Evolutionary conservation across 2,888 invertebrate species (phyloP).

Genomic region (Lasioglossum malachurum): DNA sequence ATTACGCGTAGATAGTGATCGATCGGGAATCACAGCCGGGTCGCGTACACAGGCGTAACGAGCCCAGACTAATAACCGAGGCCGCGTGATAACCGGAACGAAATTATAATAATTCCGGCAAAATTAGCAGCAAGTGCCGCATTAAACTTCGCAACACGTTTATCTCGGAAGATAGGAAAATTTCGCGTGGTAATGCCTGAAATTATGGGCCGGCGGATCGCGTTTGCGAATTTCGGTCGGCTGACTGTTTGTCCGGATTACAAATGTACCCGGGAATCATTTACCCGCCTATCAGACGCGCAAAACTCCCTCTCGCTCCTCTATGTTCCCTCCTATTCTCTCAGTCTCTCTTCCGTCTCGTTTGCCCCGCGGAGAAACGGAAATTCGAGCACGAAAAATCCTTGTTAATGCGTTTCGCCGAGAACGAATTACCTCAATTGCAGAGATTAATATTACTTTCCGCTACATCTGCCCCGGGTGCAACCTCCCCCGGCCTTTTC

Average conservation of each 20-base stretch:
- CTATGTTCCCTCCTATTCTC: background rate
- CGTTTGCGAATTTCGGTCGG: slow-evolving; percentile 35
- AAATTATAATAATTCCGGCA: slow-evolving; percentile 56
- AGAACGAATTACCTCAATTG: slow-evolving; percentile 44
- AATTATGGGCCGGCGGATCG: slow-evolving; percentile 52
- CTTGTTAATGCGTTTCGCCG: slow-evolving; percentile 30
- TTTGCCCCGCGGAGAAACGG: background rate
- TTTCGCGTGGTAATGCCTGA: slow-evolving; percentile 45
- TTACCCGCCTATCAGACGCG: slow-evolving; percentile 7
- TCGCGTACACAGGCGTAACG: slow-evolving; percentile 26
- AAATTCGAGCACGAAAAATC: slow-evolving; percentile 21
- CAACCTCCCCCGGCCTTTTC: slow-evolving; percentile 41
- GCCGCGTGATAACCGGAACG: slow-evolving; percentile 39
- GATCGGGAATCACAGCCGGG: slow-evolving; percentile 27
- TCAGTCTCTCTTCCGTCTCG: background rate
- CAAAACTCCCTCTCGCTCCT: background rate
- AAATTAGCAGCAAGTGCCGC: slow-evolving; percentile 48
- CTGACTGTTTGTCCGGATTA: slow-evolving; percentile 51
- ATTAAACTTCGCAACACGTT: slow-evolving; percentile 43
- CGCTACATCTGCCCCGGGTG: slow-evolving; percentile 22
- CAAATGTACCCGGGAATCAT: slow-evolving; percentile 45
- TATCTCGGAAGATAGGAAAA: slow-evolving; percentile 56
- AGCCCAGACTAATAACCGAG: slow-evolving; percentile 29
- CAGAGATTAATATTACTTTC: slow-evolving; percentile 50
- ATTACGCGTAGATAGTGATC: slow-evolving; percentile 47